These are phyloP conservation scores for Aethes cnicana DNA, from an alignment of 2,888 invertebrate genomes.

Conservation along the genomic window DNA sequence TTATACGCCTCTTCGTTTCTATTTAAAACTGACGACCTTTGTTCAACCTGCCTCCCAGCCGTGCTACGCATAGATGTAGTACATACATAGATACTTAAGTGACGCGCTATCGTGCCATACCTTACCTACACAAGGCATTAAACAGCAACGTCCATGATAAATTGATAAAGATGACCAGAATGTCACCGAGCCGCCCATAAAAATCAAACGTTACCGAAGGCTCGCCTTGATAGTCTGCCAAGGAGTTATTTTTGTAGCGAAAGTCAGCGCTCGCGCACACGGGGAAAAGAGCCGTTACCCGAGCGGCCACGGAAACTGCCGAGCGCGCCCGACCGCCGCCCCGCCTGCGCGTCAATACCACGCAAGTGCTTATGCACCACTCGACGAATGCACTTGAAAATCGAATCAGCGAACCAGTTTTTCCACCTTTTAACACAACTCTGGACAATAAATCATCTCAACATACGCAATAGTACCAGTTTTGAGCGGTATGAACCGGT, in stretches of 20 bases:
- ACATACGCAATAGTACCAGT: constrained; percentile 36
- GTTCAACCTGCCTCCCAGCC: constrained; percentile 21
- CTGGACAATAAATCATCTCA: background rate
- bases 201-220: constrained; percentile 69
- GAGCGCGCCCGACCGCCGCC: constrained; percentile 56
- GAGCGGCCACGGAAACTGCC: constrained; percentile 63
- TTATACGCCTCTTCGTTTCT: constrained; percentile 18
- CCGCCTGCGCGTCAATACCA: constrained; percentile 50
- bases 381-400: constrained; percentile 19
- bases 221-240: constrained; percentile 79
- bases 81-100: too few relatives aligned
- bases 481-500: constrained; percentile 14
- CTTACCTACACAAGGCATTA: constrained; percentile 3
- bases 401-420: constrained; percentile 33
- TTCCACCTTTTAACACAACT: constrained; percentile 38
- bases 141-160: constrained; percentile 17
- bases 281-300: constrained; percentile 76
- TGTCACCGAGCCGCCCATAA: constrained; percentile 63
- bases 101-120: constrained; percentile 27
- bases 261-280: constrained; percentile 58
- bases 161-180: constrained; percentile 22
- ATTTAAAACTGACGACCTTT: constrained; percentile 30
- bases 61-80: constrained; percentile 13
- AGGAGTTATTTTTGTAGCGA: constrained; percentile 81
- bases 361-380: constrained; percentile 46